A percentile compares a stretch with the other conserved stretches of the same genome.
phyloP scores from a whole-genome alignment of 2,113 vertebrate genomes.

The Atractosteus spatula region DNA sequence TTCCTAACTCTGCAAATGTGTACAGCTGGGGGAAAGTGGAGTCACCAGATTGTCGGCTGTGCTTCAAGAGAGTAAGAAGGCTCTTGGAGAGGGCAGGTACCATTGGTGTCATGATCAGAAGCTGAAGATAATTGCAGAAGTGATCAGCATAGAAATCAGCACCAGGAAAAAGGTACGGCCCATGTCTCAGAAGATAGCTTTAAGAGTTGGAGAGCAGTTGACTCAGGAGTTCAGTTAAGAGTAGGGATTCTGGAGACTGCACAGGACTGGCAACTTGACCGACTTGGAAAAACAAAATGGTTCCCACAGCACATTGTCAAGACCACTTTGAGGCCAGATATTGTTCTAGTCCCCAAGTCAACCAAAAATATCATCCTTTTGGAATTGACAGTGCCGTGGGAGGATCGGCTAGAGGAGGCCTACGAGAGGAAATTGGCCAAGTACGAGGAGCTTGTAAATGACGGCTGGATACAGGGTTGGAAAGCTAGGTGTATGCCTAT shows the following conservation, averaged over 20 bases:
- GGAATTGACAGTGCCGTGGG: background rate
- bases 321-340: constrained; percentile 10
- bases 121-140: background rate
- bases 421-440: background rate
- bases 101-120: constrained; percentile 11
- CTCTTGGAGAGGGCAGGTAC: background rate
- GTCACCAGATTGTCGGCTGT: constrained; percentile 1
- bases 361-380: background rate
- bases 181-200: background rate
- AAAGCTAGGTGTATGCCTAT: background rate
- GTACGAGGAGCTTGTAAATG: background rate
- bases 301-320: background rate
- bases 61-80: background rate
- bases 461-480: background rate
- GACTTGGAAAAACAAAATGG: background rate
- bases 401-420: background rate
- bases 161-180: background rate
- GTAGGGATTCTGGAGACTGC: background rate
- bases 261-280: background rate
- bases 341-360: background rate
- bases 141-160: background rate
- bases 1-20: constrained; percentile 7
- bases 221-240: background rate
- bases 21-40: constrained; percentile 5
- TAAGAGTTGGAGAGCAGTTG: constrained; percentile 2